Conservation (phyloP, 2,113 vertebrate species). For the Pterocles gutturalis region DNA sequence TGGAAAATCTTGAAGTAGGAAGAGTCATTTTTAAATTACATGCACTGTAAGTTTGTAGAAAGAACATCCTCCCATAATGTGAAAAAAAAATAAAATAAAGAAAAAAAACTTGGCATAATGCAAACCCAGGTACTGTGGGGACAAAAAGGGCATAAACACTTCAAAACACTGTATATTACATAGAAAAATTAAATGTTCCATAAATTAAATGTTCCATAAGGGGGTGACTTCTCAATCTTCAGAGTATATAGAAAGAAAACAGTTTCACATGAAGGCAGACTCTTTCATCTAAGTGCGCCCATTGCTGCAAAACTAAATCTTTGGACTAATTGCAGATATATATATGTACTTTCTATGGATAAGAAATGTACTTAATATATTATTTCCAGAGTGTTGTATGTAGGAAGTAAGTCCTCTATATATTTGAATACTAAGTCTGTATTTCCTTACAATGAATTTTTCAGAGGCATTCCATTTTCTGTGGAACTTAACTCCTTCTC, state of each 20-base stretch:
- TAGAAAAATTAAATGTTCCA: neutral
- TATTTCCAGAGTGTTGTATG: neutral
- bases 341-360: neutral
- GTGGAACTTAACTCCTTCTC: neutral
- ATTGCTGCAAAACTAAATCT: neutral
- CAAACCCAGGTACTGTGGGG: neutral
- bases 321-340: neutral
- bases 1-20: neutral
- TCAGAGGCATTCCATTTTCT: neutral
- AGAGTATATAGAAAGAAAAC: neutral
- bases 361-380: neutral
- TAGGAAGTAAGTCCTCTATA: neutral
- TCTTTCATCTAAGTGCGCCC: neutral
- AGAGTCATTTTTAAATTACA: neutral
- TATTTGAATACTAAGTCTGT: neutral
- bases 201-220: neutral
- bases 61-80: neutral
- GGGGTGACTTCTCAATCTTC: neutral
- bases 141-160: neutral
- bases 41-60: neutral
- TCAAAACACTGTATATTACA: neutral
- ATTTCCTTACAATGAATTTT: conserved; percentile 15
- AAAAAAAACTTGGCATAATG: neutral
- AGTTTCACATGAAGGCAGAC: neutral
- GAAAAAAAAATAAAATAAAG: neutral